Evolutionary conservation across 92 coral and sea anemone species (phyloP).

Genomic region (Porites cylindrica): DNA sequence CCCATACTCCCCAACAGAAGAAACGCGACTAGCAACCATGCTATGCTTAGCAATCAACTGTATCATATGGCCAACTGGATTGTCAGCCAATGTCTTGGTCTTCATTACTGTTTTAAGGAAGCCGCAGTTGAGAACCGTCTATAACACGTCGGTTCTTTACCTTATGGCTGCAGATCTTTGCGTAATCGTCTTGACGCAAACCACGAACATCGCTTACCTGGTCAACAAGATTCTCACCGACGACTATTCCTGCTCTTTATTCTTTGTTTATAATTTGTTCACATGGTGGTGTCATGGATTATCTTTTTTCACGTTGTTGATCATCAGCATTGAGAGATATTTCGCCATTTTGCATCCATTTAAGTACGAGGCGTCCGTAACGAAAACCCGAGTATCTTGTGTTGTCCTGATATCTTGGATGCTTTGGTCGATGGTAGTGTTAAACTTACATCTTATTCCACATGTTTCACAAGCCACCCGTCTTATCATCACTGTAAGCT

Average conservation of each 20-base stretch:
- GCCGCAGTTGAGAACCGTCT: constrained; percentile 14
- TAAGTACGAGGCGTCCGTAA: constrained; percentile 19
- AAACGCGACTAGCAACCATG: neutral
- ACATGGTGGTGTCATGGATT: constrained; percentile 33
- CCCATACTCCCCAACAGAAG: constrained; percentile 9
- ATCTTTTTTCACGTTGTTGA: constrained; percentile 2
- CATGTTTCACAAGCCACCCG: neutral
- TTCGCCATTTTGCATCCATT: constrained; percentile 25
- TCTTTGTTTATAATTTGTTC: constrained; percentile 21
- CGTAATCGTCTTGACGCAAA: constrained; percentile 12
- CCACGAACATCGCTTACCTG: constrained; percentile 29
- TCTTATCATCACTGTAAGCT: neutral
- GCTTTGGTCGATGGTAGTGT: constrained; percentile 3
- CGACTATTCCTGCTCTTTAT: constrained; percentile 6
- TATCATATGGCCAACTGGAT: neutral
- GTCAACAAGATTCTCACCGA: neutral
- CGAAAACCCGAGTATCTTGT: neutral
- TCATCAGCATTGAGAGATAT: constrained; percentile 27
- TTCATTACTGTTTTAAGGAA: constrained; percentile 19
- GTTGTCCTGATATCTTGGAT: constrained; percentile 22
- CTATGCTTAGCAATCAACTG: neutral
- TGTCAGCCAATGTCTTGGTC: constrained; percentile 1
- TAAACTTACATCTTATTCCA: neutral
- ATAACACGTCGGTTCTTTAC: constrained; percentile 24
- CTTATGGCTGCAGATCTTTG: constrained; percentile 19